Percentiles rank a stretch among this genome's conserved stretches.
These are phyloP conservation scores for Cyprinella venusta DNA, from an alignment of 2,797 vertebrate species.

Conservation along the genomic window DNA sequence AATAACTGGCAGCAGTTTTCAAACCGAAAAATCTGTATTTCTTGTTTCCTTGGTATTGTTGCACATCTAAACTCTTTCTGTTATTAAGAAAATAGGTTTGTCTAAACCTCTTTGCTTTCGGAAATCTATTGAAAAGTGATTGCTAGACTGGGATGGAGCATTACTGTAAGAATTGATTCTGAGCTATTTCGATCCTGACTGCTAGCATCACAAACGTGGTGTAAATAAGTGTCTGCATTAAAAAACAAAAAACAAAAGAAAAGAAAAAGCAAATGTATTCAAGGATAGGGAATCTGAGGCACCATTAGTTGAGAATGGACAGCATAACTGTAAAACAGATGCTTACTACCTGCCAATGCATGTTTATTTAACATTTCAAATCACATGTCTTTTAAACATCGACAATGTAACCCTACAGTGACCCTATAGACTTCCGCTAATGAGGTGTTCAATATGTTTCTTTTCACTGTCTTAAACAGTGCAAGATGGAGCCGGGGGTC, in stretches of 20 bases:
- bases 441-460: neutral
- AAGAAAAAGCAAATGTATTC: neutral
- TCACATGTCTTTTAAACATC: neutral
- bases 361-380: neutral
- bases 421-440: constrained; percentile 34
- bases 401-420: neutral
- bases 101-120: neutral
- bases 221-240: neutral
- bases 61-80: constrained; percentile 4
- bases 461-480: neutral
- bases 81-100: constrained; percentile 8
- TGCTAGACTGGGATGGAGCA: neutral
- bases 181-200: neutral
- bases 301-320: neutral
- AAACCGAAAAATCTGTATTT: neutral
- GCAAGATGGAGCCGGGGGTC: neutral
- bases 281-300: neutral
- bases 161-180: neutral
- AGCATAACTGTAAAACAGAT: neutral
- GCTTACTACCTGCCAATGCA: neutral
- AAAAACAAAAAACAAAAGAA: neutral
- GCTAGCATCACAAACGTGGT: neutral
- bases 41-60: neutral
- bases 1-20: neutral
- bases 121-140: constrained; percentile 13